Evolutionary conservation across 2,888 invertebrate genomes (phyloP).

Genomic region (Erebia palarica): DNA sequence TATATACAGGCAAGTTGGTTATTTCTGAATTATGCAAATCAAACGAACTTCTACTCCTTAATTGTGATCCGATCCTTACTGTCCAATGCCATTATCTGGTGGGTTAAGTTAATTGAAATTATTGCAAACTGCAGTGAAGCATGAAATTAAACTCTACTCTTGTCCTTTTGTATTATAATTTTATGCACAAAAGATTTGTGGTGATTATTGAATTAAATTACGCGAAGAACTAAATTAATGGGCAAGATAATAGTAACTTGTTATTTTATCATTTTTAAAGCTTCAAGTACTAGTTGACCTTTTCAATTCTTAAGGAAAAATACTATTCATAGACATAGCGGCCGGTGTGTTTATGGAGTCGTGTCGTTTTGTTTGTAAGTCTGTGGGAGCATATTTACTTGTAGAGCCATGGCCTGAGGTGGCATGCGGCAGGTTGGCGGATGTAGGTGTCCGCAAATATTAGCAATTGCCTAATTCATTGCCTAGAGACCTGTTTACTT

Average conservation of each 20-base stretch:
- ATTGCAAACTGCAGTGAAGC: conserved; percentile 44
- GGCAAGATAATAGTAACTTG: background rate
- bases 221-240: no score
- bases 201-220: background rate
- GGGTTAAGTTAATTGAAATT: conserved; percentile 44
- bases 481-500: conserved; percentile 60
- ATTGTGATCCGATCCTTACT: conserved; percentile 41
- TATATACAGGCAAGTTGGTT: background rate
- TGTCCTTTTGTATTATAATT: background rate
- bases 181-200: background rate
- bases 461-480: conserved; percentile 71
- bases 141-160: conserved; percentile 36
- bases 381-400: conserved; percentile 72
- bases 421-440: conserved; percentile 69
- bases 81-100: conserved; percentile 45
- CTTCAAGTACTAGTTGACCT: background rate
- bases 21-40: background rate
- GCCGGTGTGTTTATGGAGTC: background rate
- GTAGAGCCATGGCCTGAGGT: conserved; percentile 47
- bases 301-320: background rate
- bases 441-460: conserved; percentile 80
- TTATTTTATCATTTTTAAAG: background rate
- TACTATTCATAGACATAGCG: background rate
- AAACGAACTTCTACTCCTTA: conserved; percentile 32
- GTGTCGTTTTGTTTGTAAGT: conserved; percentile 25